Percentiles rank a stretch among this genome's conserved stretches.
Evolutionary conservation across 2,888 invertebrate species (phyloP).

Genomic region (Sepiola atlantica): DNA sequence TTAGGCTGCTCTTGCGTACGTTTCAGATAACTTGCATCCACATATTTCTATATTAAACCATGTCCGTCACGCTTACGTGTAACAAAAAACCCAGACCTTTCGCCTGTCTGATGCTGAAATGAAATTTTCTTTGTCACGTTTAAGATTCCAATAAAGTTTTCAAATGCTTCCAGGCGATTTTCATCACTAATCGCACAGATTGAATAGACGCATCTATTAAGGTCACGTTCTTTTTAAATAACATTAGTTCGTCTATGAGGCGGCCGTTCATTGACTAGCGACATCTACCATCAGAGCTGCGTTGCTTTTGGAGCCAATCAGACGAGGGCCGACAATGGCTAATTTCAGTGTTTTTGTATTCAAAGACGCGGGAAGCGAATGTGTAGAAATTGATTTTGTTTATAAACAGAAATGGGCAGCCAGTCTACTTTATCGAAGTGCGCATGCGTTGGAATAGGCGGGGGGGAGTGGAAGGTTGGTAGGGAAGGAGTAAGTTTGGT

Average conservation of each 20-base stretch:
- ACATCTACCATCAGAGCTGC: conserved; percentile 32
- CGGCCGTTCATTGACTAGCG: not conserved
- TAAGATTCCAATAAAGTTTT: no score
- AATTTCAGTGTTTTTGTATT: not conserved
- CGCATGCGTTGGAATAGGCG: not conserved
- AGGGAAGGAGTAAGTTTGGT: not conserved
- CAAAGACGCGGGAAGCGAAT: not conserved
- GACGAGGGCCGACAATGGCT: not conserved
- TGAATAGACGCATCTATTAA: no score
- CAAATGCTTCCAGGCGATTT: no score
- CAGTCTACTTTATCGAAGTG: not conserved
- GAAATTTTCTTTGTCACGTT: no score
- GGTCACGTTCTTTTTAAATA: not conserved
- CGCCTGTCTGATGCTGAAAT: no score
- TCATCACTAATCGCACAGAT: no score
- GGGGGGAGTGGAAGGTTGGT: not conserved
- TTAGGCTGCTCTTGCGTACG: no score
- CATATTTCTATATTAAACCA: no score
- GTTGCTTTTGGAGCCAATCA: not conserved
- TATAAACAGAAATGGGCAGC: not conserved
- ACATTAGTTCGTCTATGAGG: conserved; percentile 16
- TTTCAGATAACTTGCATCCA: no score
- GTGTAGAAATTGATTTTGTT: not conserved
- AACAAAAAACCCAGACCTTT: no score
- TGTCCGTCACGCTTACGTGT: no score